A percentile compares a stretch with the other conserved stretches of the same genome.
Evolutionary conservation across 2,113 vertebrate species (phyloP).

Genomic region (Calidris pugnax): DNA sequence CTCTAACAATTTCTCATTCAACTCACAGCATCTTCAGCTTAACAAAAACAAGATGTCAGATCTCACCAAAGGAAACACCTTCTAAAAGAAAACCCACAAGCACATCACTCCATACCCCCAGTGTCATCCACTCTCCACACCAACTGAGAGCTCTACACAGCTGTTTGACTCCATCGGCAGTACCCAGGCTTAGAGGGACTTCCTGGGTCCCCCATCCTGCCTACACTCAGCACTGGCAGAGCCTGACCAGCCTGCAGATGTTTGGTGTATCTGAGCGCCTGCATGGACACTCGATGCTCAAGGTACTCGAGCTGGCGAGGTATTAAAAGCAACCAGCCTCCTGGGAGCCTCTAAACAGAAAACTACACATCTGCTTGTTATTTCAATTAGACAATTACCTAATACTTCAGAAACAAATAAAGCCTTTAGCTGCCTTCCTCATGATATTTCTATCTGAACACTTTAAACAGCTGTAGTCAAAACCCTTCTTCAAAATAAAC

Average conservation of each 20-base stretch:
- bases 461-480: neutral
- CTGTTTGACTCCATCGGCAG: accelerated
- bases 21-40: neutral
- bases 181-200: accelerated
- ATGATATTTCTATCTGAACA: neutral
- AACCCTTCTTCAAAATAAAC: neutral
- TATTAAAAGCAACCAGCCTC: neutral
- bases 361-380: neutral
- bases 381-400: neutral
- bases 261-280: accelerated
- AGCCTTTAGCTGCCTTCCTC: neutral
- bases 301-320: neutral
- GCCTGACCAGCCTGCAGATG: neutral
- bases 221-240: neutral
- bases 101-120: neutral
- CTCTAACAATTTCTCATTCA: neutral
- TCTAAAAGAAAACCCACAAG: neutral
- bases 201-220: accelerated
- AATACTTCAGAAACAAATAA: neutral
- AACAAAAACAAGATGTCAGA: neutral
- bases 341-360: neutral
- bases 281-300: accelerated
- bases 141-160: neutral
- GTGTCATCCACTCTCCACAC: neutral
- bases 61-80: neutral